Conservation (phyloP, 2,888 invertebrate genomes). For the Himalopsyche kuldschensis region DNA sequence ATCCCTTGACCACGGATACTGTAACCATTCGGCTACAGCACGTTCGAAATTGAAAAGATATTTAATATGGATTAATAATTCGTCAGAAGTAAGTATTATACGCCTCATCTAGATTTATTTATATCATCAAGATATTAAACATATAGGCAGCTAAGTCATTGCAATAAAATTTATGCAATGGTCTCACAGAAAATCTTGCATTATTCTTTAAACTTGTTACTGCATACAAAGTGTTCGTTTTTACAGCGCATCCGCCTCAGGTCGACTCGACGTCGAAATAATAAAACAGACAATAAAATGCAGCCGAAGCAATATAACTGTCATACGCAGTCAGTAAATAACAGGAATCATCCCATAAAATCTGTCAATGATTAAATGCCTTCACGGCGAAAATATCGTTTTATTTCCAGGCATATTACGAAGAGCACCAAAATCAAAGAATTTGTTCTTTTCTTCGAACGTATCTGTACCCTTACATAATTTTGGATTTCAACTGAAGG, state of each 20-base stretch:
- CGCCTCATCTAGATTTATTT: too few species aligned
- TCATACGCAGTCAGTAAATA: constrained; percentile 35
- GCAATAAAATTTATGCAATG: not conserved
- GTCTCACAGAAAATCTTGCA: not conserved
- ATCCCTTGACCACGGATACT: too few species aligned
- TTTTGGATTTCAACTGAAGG: too few species aligned
- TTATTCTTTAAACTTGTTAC: not conserved
- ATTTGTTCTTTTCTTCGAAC: not conserved
- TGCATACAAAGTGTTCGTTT: constrained; percentile 6
- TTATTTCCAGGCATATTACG: not conserved
- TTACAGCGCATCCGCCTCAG: not conserved
- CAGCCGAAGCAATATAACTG: constrained; percentile 33
- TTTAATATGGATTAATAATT: too few species aligned
- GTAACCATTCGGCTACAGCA: too few species aligned
- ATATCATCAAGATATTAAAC: not conserved
- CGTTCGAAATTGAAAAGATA: too few species aligned
- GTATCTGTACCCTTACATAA: too few species aligned
- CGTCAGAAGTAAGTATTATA: too few species aligned
- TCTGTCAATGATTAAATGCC: constrained; percentile 17
- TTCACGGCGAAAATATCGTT: constrained; percentile 4
- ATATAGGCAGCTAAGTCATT: not conserved
- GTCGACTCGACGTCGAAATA: constrained; percentile 10
- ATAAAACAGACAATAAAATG: constrained; percentile 37
- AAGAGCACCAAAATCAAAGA: not conserved
- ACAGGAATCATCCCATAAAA: constrained; percentile 23